These are phyloP conservation scores for Ictalurus punctatus DNA, from an alignment of 2,113 vertebrate genomes.

Conservation along the genomic window DNA sequence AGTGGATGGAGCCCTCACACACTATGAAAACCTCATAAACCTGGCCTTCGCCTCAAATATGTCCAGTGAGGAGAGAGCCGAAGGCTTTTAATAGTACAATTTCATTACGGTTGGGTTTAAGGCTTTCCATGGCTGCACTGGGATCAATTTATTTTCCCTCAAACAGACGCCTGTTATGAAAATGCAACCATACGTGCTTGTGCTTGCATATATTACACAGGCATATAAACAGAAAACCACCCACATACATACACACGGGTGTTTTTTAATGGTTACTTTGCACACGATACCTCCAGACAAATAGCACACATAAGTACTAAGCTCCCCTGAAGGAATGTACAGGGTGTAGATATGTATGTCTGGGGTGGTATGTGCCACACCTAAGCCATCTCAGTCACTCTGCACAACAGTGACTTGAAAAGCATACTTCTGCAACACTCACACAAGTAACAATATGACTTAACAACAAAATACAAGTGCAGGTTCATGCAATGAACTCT, in stretches of 20 bases:
- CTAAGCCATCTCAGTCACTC: constrained; percentile 23
- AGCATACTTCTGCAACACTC: constrained; percentile 21
- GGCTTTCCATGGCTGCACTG: constrained; percentile 40
- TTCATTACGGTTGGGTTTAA: constrained; percentile 65
- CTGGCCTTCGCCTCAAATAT: constrained; percentile 41
- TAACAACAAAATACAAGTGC: background rate
- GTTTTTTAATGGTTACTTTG: constrained; percentile 23
- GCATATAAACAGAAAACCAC: constrained; percentile 20
- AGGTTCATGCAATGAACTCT: background rate
- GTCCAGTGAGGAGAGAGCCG: constrained; percentile 50
- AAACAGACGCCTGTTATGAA: constrained; percentile 44
- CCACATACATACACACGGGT: background rate
- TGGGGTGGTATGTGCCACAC: constrained; percentile 31
- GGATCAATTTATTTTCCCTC: constrained; percentile 52
- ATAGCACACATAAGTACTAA: constrained; percentile 45
- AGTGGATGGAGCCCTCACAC: constrained; percentile 63
- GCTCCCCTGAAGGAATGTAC: constrained; percentile 33
- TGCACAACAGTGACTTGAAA: constrained; percentile 12
- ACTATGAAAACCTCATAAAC: constrained; percentile 67
- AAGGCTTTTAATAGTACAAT: constrained; percentile 69
- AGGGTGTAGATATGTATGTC: constrained; percentile 16
- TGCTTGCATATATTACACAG: constrained; percentile 18
- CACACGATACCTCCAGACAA: constrained; percentile 10
- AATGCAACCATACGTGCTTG: constrained; percentile 13
- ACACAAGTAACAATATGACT: background rate